Evolutionary conservation across 2,888 invertebrate species (phyloP).

Genomic region (Lasioglossum vierecki): DNA sequence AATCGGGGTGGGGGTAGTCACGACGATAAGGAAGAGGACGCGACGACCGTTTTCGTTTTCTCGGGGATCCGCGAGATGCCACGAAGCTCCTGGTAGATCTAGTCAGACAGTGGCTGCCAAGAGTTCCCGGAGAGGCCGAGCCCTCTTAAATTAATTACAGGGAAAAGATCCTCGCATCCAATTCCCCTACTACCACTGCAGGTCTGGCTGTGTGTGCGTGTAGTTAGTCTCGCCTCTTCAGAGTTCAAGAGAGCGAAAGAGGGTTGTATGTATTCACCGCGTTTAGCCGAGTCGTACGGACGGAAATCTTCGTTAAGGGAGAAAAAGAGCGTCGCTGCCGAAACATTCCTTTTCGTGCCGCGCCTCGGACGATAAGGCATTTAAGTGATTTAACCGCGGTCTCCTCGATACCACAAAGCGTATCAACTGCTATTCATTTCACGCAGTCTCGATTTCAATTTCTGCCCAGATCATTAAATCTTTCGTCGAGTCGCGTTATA

Average conservation of each 20-base stretch:
- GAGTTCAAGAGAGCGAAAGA: conserved; percentile 57
- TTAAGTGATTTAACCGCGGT: conserved; percentile 64
- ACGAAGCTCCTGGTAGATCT: conserved; percentile 56
- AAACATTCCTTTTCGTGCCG: conserved; percentile 71
- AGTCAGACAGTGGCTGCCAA: conserved; percentile 59
- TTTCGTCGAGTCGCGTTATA: neutral
- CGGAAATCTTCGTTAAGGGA: conserved; percentile 77
- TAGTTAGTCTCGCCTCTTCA: conserved; percentile 54
- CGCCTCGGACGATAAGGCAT: conserved; percentile 61
- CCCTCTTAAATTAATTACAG: conserved; percentile 83
- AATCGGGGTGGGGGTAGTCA: neutral
- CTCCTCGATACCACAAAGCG: neutral
- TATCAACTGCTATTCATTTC: neutral
- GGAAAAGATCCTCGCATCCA: conserved; percentile 81
- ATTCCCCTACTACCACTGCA: conserved; percentile 62
- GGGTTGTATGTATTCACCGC: conserved; percentile 53
- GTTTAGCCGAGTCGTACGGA: conserved; percentile 74
- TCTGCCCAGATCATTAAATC: neutral
- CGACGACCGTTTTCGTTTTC: conserved; percentile 59
- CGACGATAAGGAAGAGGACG: conserved; percentile 41
- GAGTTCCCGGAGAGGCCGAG: conserved; percentile 73
- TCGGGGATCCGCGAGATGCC: conserved; percentile 71
- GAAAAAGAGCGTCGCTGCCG: conserved; percentile 49
- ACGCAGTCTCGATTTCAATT: neutral
- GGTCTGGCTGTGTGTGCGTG: conserved; percentile 7